A percentile compares a stretch with the other conserved stretches of the same genome.
Evolutionary conservation across 1,140 invertebrate genomes (phyloP).

Genomic region (Drosophila kohkoa): DNA sequence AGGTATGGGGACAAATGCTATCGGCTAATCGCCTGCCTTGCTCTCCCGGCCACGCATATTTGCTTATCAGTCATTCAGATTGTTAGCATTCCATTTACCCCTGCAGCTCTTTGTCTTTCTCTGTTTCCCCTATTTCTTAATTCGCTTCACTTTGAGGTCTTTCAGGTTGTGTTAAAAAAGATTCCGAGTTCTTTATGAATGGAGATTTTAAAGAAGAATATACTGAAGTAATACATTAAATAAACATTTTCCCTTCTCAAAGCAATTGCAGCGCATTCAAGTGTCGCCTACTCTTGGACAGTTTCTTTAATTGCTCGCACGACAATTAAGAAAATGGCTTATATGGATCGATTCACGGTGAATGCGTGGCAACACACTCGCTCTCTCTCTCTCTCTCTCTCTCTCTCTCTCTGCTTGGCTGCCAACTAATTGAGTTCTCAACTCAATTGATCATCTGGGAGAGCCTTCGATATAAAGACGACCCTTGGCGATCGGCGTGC

Average conservation of each 20-base stretch:
- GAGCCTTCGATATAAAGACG: slow-evolving; percentile 77
- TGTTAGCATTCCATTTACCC: slow-evolving; percentile 28
- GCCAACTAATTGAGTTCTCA: slow-evolving; percentile 55
- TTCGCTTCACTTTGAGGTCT: slow-evolving; percentile 3
- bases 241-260: background rate
- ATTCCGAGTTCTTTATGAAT: too few relatives aligned
- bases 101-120: slow-evolving; percentile 15
- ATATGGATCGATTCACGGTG: slow-evolving; percentile 75
- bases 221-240: too few relatives aligned
- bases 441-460: slow-evolving; percentile 40
- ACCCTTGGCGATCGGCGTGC: slow-evolving; percentile 57
- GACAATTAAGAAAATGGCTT: slow-evolving; percentile 67
- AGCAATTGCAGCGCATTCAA: slow-evolving; percentile 12
- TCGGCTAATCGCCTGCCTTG: slow-evolving; percentile 49
- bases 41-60: slow-evolving; percentile 59
- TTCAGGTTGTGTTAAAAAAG: too few relatives aligned
- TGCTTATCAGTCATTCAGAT: slow-evolving; percentile 58
- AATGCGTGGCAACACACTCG: slow-evolving; percentile 48
- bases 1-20: slow-evolving; percentile 24
- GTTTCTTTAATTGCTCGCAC: slow-evolving; percentile 24
- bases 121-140: background rate
- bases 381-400: slow-evolving; percentile 32
- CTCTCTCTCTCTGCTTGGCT: slow-evolving; percentile 39
- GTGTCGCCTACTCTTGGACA: slow-evolving; percentile 27
- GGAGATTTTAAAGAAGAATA: too few relatives aligned